Evolutionary conservation across 2,888 invertebrate genomes (phyloP), one percentile per base, ranked within the genome.

Genomic region (Drosophila putrida): DNA sequence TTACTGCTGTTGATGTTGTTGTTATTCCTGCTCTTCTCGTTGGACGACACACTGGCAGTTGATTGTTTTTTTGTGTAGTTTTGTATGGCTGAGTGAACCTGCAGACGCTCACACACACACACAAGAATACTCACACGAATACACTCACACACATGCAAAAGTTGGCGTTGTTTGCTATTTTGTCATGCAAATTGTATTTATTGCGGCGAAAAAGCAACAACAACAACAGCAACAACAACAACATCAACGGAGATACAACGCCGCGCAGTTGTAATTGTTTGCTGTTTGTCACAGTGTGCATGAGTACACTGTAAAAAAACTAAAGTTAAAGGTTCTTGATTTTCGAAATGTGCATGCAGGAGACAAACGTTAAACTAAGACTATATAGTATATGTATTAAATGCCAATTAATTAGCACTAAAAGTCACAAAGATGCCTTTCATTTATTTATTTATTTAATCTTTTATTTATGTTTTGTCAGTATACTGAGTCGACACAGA

Each of bases 131-230:
- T 6, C 41, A 41, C 13, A 10, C 36, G n/a, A 28, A 35, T 41
- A 41, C 46, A 35, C 50, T 50, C 57, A 57, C 20, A 33, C 49
- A 57, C 57, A 63, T 61, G 79, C 61, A 71, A 71, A 78, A 85
- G 80, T 75, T 82, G 78, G 60, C 75, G 83, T 82, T 88, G 88
- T 86, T 85, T 85, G 85, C 88, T 88, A 85, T 85, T 85, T 88
- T 85, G 85, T 88, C 85, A 85, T 85, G 85, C 85, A 85, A 85
- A 85, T 85, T 85, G 86, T 88, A 85, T 85, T 85, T 85, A 85
- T 85, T 85, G 85, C 85, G 88, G 81, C 88, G 77, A 79, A 81
- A 83, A 70, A 75, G 68, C 79, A 84, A 77, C 70, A 75, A 64
- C 68, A 31, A 20, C 20, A 20, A 20, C 20, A 20, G 20, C 1